Base-by-base conservation (phyloP, 1,140 invertebrate species). In the Triops longicaudatus region DNA sequence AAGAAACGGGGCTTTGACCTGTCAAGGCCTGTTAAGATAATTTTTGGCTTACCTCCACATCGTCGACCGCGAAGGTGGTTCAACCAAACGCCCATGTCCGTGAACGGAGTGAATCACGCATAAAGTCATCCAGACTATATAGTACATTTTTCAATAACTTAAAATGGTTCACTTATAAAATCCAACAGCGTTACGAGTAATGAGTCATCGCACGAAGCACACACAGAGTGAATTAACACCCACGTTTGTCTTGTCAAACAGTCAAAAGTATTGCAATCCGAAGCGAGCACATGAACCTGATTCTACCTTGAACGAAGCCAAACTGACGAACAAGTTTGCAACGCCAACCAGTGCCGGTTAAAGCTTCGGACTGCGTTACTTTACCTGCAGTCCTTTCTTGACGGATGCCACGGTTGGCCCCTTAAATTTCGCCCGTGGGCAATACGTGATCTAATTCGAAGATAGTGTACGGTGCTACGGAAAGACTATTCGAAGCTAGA, bases 61-160 rank as follows among this genome's bases (percentile, higher is more conserved):
- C 0, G 91, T 91, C 7, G 92, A 91, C 78, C 94, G 86, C 22
- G 91, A 92, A 0, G 93, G 93, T 0, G 94, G 94, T 79, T 95
- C 93, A 14, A 93, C 90, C 26, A 96, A 86, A 80, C 93, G 86
- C 44, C 93, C 93, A 84, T 96, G 93, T 43, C 80, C 81, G 9
- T 77, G 26, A 27, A 78, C 78, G 41, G 42, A 31, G 43, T 10
- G 72, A 31, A 73, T 44, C 72, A 71, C 27, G 63, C 50, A 63
- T 22, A 63, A 63, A 17, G 50, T n/a, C 6, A 63, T 63, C 50
- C 50, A 22, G 50, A 63, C 17, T 17, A 63, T 14, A 63, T 63
- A 63, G 2, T 22, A 63, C 50, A 63, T 63, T 63, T 63, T n/a
- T 1, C 4, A 63, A 63, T 63, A 63, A 63, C n/a, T 63, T 63